Percentiles rank a stretch among this genome's conserved stretches.
Evolutionary conservation across 2,888 invertebrate species (phyloP).

Genomic region (Oxytorus armatus): DNA sequence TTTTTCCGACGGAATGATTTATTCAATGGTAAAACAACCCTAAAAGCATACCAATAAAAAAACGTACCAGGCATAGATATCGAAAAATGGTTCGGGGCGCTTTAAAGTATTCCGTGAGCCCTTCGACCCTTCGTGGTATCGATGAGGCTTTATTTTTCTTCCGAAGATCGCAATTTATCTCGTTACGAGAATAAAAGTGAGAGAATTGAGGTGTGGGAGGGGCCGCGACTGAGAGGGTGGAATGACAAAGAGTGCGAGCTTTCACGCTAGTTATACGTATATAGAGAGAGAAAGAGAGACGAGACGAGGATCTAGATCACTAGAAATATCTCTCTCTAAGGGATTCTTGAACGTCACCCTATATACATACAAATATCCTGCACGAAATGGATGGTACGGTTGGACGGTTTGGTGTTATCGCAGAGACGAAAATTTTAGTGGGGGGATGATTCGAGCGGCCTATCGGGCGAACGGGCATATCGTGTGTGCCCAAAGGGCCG

Average conservation of each 20-base stretch:
- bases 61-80: conserved; percentile 21
- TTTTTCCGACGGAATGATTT: too few species aligned
- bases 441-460: conserved; percentile 44
- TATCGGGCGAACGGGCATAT: conserved; percentile 54
- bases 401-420: conserved; percentile 65
- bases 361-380: conserved; percentile 16
- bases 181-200: conserved; percentile 62
- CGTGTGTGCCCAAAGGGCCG: conserved; percentile 65
- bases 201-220: conserved; percentile 12
- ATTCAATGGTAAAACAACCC: too few species aligned
- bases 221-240: conserved; percentile 25
- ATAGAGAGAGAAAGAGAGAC: background rate
- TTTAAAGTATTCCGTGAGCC: conserved; percentile 38
- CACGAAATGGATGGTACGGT: conserved; percentile 41
- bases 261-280: conserved; percentile 40
- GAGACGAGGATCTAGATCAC: conserved; percentile 13
- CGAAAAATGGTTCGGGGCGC: conserved; percentile 25
- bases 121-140: conserved; percentile 37
- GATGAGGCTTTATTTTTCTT: conserved; percentile 47
- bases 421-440: conserved; percentile 52
- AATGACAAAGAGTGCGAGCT: conserved; percentile 63
- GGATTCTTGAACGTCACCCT: conserved; percentile 49
- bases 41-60: too few species aligned
- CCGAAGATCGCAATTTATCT: conserved; percentile 64
- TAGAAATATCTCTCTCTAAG: conserved; percentile 43